phyloP scores from a whole-genome alignment of 2,113 vertebrate genomes.

The Morone saxatilis region DNA sequence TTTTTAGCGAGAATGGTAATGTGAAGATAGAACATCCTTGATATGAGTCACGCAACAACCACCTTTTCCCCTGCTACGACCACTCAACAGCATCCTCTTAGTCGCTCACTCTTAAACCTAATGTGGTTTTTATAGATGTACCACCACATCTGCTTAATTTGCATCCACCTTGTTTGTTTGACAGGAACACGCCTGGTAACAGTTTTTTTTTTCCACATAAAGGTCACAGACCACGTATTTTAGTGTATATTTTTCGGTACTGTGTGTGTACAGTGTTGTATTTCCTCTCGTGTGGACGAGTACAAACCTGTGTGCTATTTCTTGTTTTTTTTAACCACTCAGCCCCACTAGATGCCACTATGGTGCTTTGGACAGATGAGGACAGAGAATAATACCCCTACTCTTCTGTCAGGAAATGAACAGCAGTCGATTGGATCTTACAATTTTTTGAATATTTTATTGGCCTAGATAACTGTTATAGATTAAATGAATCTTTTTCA shows the following conservation, averaged over 20 bases:
- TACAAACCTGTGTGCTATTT: not conserved
- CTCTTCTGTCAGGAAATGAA: slow-evolving; percentile 13
- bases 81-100: not conserved
- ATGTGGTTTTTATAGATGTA: slow-evolving; percentile 34
- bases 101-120: not conserved
- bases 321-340: not conserved
- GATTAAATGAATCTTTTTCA: slow-evolving; percentile 35
- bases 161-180: not conserved
- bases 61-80: slow-evolving; percentile 1
- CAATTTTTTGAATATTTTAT: slow-evolving; percentile 4
- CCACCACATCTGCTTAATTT: not conserved
- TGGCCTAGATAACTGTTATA: slow-evolving; percentile 12
- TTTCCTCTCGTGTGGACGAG: not conserved
- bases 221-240: not conserved
- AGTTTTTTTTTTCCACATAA: accelerated
- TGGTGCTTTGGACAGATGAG: slow-evolving; percentile 28
- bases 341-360: slow-evolving; percentile 72
- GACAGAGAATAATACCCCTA: not conserved
- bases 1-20: not conserved
- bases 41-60: slow-evolving; percentile 29
- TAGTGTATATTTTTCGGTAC: not conserved
- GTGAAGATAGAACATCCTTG: slow-evolving; percentile 40
- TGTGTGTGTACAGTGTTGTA: not conserved
- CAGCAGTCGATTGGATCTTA: slow-evolving; percentile 17
- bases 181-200: not conserved